A percentile compares a stretch with the other conserved stretches of the same genome.
Evolutionary conservation across 2,888 invertebrate species (phyloP).

Genomic region (Melolontha melolontha): DNA sequence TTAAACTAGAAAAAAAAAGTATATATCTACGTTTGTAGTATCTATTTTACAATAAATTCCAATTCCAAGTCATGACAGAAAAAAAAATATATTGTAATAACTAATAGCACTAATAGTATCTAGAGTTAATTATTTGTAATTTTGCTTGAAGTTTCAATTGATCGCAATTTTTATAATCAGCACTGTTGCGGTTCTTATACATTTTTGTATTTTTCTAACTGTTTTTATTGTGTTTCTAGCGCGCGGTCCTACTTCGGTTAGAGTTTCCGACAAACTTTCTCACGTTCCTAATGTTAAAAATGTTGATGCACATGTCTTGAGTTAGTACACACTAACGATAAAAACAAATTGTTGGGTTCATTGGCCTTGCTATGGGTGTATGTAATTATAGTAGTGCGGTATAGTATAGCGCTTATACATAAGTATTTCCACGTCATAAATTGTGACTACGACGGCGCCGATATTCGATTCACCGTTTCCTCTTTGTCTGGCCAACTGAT

Average conservation of each 20-base stretch:
- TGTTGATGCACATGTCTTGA: conserved; percentile 41
- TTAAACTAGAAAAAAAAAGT: not conserved
- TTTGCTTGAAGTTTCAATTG: conserved; percentile 1
- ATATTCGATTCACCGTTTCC: conserved; percentile 34
- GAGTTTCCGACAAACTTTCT: conserved; percentile 33
- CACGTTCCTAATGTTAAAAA: conserved; percentile 40
- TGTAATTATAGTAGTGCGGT: conserved; percentile 52
- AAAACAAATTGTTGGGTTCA: conserved; percentile 50
- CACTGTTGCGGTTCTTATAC: not conserved
- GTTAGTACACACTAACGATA: conserved; percentile 34
- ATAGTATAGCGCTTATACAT: conserved; percentile 48
- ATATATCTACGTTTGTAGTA: too few relatives aligned
- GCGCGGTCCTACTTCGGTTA: conserved; percentile 21
- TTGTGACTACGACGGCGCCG: conserved; percentile 49
- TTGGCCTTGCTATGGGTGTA: conserved; percentile 50
- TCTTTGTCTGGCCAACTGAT: conserved; percentile 30
- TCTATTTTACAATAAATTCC: too few relatives aligned
- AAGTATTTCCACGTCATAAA: conserved; percentile 55
- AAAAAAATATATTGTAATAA: too few relatives aligned
- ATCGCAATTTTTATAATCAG: not conserved
- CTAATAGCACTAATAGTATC: too few relatives aligned
- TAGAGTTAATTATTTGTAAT: not conserved
- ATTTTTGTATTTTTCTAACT: not conserved
- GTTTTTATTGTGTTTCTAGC: conserved; percentile 1
- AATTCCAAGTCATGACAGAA: too few relatives aligned